Base-by-base conservation (phyloP, 2,888 invertebrate species). In the Xanthia togata region DNA sequence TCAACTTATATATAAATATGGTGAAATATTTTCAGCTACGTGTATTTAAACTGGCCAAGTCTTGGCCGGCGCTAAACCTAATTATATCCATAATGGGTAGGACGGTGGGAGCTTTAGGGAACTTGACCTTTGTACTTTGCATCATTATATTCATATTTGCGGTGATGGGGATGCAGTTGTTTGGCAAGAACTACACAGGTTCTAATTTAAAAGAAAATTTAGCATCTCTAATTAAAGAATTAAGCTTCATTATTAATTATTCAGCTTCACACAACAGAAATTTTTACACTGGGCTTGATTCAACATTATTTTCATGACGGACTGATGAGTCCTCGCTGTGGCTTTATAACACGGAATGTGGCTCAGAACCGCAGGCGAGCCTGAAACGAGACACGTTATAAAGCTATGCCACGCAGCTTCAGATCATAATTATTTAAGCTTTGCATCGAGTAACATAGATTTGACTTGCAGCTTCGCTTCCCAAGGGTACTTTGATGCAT, bases 101-200 rank as follows among this genome's bases (percentile, higher is more conserved):
- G 97, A 99, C 99, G 65, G 98, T 99, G 97, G 99, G 99, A 93
- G 99, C 99, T 93, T 97, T 99, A 97, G 99, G 98, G 97, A 99
- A 99, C 97, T 97, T 99, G 96, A 99, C 99, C 92, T 98, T 99
- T 97, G 99, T 99, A 93, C 97, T 99, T 96, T 98, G 98, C 95
- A 99, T 99, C 97, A 99, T 99, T 96, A 98, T 99, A 97, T 99
- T 99, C 97, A 99, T 99, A 96, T 99, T 99, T 95, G 99, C 99
- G 95, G 99, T 99, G 92, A 99, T 99, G 99, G 99, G 99, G 90
- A 99, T 99, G 98, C 99, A 99, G 96, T 97, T 99, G 91, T 99
- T 99, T 97, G 98, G 98, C 91, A 98, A 98, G 95, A 98, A 98
- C 95, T 99, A 99, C 96, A 97, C 97, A 96, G 98, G 98, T 98